These are phyloP conservation scores for Varanus komodoensis DNA, from an alignment of 2,113 vertebrate species.

Conservation along the genomic window DNA sequence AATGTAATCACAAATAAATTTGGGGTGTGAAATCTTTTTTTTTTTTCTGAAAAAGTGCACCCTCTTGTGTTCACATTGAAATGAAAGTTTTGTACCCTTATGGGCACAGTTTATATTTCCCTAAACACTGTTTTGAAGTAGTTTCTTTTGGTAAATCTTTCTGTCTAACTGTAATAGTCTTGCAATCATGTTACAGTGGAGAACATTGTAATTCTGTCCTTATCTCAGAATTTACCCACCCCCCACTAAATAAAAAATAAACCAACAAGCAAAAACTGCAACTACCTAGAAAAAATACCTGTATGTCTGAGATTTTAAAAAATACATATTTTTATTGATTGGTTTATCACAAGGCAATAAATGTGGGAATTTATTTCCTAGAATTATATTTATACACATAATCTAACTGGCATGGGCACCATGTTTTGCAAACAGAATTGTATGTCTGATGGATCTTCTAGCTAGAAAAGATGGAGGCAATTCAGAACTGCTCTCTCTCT, in stretches of 20 bases:
- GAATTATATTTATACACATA: background rate
- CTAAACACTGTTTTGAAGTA: too few relatives aligned
- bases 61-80: too few relatives aligned
- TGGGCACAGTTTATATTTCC: too few relatives aligned
- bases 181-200: background rate
- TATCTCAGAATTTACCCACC: too few relatives aligned
- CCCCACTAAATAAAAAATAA: background rate
- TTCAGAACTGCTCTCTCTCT: slow-evolving; percentile 16
- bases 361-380: slow-evolving; percentile 21
- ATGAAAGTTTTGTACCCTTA: too few relatives aligned
- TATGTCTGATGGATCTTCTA: slow-evolving; percentile 31
- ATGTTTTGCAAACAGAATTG: slow-evolving; percentile 44
- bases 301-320: too few relatives aligned
- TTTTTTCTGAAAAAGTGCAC: too few relatives aligned
- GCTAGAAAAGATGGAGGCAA: slow-evolving; percentile 10
- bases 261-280: background rate
- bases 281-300: too few relatives aligned
- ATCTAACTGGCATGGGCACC: background rate
- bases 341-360: background rate
- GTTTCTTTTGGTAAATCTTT: too few relatives aligned
- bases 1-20: too few relatives aligned
- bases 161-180: background rate
- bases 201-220: background rate
- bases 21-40: too few relatives aligned
- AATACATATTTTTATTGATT: background rate